Base-by-base conservation (phyloP, 2,113 vertebrate species). In the Spheniscus mendiculus region DNA sequence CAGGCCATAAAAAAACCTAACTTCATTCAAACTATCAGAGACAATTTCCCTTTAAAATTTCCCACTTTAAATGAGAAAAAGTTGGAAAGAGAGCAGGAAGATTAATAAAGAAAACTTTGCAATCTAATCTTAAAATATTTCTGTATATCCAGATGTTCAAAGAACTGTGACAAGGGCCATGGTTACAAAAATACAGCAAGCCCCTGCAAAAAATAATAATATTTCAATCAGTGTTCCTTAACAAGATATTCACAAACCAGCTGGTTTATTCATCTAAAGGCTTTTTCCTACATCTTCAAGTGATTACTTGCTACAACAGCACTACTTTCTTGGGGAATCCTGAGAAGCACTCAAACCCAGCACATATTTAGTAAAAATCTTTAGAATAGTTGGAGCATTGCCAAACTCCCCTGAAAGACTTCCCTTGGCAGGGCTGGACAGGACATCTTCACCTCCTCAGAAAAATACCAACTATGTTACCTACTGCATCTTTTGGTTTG, bases 171-270 rank as follows among this genome's bases (percentile, higher is more conserved):
- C 53, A 92, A 95, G 52, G 34, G 65, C 76, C 44, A 52, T 67
- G 10, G 67, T 72, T 79, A 65, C 34, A 40, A 95, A 94, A 90
- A 92, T 79, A 89, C 58, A 90, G 62, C 27, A 81, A 70, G 17
- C 12, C 10, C 18, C 65, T 44, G 29, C 22, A 72, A 90, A 90
- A 78, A 91, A 83, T 58, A 76, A 66, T 63, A 94, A 62, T 80
- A 92, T 88, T 97, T 97, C 81, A 90, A 90, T 90, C 92, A 88
- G 30, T 53, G 34, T 87, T 91, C 63, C 70, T 91, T 79, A 90
- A 91, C 23, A 89, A 53, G 36, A 88, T 86, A 90, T 86, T 96
- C 59, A 91, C 61, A 88, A 90, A 94, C 15, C 70, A 91, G 63
- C 27, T 91, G 74, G 47, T 87, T 88, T 47, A 63, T 91, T 95